These are phyloP conservation scores for Platycheirus rosarum DNA, from an alignment of 2,888 invertebrate species.

Conservation along the genomic window DNA sequence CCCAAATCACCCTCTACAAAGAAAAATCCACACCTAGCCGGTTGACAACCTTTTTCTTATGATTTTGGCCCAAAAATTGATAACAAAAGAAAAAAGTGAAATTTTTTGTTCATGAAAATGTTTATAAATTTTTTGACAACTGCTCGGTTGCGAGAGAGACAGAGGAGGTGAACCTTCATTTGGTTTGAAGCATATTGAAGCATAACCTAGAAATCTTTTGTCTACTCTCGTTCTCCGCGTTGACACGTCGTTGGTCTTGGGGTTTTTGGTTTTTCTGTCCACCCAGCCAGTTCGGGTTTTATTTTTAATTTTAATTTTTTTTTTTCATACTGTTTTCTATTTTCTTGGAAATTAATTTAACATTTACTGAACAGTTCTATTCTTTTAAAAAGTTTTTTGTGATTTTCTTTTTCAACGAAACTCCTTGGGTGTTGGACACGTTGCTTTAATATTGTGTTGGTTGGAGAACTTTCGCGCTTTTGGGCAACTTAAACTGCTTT, in stretches of 20 bases:
- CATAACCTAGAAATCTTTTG: constrained; percentile 65
- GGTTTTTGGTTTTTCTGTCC: constrained; percentile 48
- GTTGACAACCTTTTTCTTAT: constrained; percentile 49
- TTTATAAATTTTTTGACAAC: constrained; percentile 48
- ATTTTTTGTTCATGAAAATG: constrained; percentile 20
- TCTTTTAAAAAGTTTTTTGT: neutral
- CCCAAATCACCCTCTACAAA: constrained; percentile 16
- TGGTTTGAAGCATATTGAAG: constrained; percentile 66
- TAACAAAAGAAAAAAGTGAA: constrained; percentile 14
- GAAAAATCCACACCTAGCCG: constrained; percentile 72
- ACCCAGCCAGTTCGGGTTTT: constrained; percentile 34
- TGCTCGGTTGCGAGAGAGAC: constrained; percentile 24
- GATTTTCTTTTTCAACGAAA: neutral
- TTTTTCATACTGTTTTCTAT: too few relatives aligned
- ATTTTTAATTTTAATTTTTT: constrained; percentile 9
- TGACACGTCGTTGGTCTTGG: constrained; percentile 67
- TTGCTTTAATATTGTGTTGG: neutral
- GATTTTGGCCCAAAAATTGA: constrained; percentile 18
- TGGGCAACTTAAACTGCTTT: constrained; percentile 56
- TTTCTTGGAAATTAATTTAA: neutral
- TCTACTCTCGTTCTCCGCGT: constrained; percentile 57
- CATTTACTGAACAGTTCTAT: constrained; percentile 5
- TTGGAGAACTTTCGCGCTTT: constrained; percentile 49
- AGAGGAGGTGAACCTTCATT: constrained; percentile 19
- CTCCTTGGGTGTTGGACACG: constrained; percentile 8